Evolutionary conservation across 2,113 vertebrate species (phyloP).

Genomic region (Epinephelus lanceolatus): DNA sequence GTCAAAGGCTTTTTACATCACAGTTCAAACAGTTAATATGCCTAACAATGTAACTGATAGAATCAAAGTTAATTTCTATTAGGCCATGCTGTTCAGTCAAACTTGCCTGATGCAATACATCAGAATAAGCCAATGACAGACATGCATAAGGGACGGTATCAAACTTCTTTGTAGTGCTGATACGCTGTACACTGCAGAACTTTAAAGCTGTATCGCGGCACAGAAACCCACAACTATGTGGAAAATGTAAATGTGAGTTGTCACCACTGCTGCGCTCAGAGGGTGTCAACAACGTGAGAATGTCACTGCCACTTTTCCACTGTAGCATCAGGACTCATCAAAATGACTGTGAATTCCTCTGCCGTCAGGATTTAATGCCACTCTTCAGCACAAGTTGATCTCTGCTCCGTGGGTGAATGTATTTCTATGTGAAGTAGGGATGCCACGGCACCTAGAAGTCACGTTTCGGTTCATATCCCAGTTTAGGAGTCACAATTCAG

Average conservation of each 20-base stretch:
- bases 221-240: constrained; percentile 2
- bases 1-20: constrained; percentile 4
- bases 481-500: too few relatives aligned
- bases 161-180: not conserved
- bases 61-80: not conserved
- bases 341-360: constrained; percentile 25
- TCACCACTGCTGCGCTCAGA: constrained; percentile 14
- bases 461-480: too few relatives aligned
- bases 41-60: not conserved
- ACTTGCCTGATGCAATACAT: not conserved
- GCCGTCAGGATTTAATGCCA: constrained; percentile 45
- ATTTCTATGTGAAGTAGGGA: constrained; percentile 16
- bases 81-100: not conserved
- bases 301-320: constrained; percentile 15
- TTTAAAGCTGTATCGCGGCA: not conserved
- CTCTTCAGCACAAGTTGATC: constrained; percentile 43
- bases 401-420: constrained; percentile 32
- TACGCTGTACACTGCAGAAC: not conserved
- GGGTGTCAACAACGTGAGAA: constrained; percentile 43
- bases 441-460: too few relatives aligned
- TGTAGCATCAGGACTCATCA: constrained; percentile 15
- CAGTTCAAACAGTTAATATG: not conserved
- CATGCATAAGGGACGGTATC: not conserved
- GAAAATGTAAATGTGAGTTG: constrained; percentile 48
- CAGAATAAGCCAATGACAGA: not conserved